Conservation (phyloP, 1,140 invertebrate species). For the Cataglyphis hispanica region DNA sequence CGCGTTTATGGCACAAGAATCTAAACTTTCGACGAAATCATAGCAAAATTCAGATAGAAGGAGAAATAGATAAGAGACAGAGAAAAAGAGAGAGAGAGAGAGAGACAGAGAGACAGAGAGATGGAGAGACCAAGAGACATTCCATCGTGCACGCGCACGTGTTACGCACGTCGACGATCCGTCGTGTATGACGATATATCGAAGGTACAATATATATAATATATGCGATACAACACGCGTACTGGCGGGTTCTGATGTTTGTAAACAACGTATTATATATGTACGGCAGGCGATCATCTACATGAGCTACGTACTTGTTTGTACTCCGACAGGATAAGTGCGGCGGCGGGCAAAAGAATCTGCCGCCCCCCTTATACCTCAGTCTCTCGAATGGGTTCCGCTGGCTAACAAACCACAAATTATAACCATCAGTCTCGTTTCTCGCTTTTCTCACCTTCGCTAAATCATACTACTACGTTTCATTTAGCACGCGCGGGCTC, state of each 20-base stretch:
- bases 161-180: constrained; percentile 77
- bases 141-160: constrained; percentile 60
- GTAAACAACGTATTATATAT: constrained; percentile 82
- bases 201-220: constrained; percentile 49
- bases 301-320: constrained; percentile 89
- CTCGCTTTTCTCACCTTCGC: constrained; percentile 66
- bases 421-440: constrained; percentile 84
- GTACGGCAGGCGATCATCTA: constrained; percentile 84
- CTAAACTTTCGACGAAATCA: not conserved
- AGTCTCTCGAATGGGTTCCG: constrained; percentile 92
- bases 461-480: constrained; percentile 62
- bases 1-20: not conserved
- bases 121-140: constrained; percentile 50
- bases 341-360: constrained; percentile 84
- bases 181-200: constrained; percentile 66
- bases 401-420: constrained; percentile 89
- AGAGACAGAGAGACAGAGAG: not conserved
- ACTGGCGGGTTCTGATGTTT: constrained; percentile 78
- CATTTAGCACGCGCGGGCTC: constrained; percentile 39
- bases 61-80: constrained; percentile 2
- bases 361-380: constrained; percentile 86
- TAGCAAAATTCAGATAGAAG: constrained; percentile 24
- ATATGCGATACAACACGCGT: constrained; percentile 73
- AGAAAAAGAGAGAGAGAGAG: constrained; percentile 48
- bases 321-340: constrained; percentile 88